Evolutionary conservation across 2,888 invertebrate species (phyloP).

Genomic region (Agrochola circellaris): DNA sequence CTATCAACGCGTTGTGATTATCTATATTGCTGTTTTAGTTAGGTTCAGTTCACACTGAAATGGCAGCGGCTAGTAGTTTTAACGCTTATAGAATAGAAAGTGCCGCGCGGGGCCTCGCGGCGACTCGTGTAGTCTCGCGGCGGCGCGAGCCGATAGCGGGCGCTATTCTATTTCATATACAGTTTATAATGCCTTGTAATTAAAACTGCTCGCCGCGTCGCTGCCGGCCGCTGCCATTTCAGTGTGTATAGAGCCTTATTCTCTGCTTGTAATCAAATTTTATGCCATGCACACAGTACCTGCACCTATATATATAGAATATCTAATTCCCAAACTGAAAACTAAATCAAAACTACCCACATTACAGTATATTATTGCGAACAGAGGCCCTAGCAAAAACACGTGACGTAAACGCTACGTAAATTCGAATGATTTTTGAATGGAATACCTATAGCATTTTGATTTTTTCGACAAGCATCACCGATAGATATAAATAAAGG

Average conservation of each 20-base stretch:
- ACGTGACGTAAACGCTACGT: too few species aligned
- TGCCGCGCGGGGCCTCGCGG: too few species aligned
- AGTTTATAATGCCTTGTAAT: too few species aligned
- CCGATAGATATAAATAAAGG: background rate
- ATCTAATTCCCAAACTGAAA: background rate
- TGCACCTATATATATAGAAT: conserved; percentile 4
- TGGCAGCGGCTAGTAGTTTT: too few species aligned
- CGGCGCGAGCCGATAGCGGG: too few species aligned
- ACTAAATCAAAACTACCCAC: background rate
- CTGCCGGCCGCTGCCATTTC: too few species aligned
- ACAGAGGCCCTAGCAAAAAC: background rate
- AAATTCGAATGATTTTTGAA: too few species aligned
- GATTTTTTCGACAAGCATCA: background rate
- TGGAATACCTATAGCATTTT: background rate
- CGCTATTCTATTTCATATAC: too few species aligned
- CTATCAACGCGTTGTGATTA: conserved; percentile 68
- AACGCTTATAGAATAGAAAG: too few species aligned
- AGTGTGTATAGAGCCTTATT: background rate
- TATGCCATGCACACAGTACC: background rate
- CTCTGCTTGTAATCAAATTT: conserved; percentile 27
- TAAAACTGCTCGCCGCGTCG: too few species aligned
- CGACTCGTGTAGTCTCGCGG: too few species aligned
- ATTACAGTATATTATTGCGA: background rate
- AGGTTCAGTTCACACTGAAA: too few species aligned
- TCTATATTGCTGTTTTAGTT: conserved; percentile 44